These are phyloP conservation scores for Rhinophrynus dorsalis DNA, from an alignment of 2,797 vertebrate species.

Conservation along the genomic window DNA sequence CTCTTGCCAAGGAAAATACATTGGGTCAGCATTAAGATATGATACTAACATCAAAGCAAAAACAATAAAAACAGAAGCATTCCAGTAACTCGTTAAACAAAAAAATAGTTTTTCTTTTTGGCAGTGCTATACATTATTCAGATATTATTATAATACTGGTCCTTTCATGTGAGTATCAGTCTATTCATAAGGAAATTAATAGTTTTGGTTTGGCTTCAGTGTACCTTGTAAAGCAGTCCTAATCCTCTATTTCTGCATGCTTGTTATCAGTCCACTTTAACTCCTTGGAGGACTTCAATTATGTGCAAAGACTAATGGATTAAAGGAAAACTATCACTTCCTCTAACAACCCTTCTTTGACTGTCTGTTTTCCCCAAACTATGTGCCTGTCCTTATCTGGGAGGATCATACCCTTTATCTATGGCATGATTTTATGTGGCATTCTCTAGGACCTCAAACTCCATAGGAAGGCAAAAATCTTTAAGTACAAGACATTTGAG, in stretches of 20 bases:
- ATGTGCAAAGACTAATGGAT: no score
- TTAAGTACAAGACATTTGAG: no score
- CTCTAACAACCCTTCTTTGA: no score
- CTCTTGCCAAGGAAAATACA: constrained; percentile 22
- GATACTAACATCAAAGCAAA: constrained; percentile 27
- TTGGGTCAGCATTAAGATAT: constrained; percentile 1
- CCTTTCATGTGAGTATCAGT: constrained; percentile 31
- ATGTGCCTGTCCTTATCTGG: no score
- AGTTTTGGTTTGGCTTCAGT: constrained; percentile 3
- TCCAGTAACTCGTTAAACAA: constrained; percentile 15
- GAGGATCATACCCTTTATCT: no score
- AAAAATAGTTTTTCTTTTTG: constrained; percentile 4
- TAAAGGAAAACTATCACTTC: no score
- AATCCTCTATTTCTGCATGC: neutral
- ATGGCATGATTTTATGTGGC: no score
- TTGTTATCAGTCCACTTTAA: neutral
- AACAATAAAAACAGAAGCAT: constrained; percentile 26
- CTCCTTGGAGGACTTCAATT: no score
- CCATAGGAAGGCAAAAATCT: no score
- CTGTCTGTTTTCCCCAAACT: no score
- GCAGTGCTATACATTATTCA: neutral
- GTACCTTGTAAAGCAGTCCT: constrained; percentile 7
- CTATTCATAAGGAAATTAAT: constrained; percentile 36
- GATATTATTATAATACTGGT: constrained; percentile 6
- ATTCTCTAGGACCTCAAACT: no score